phyloP scores from a whole-genome alignment of 2,888 invertebrate species.

The Drosophila lacicola region DNA sequence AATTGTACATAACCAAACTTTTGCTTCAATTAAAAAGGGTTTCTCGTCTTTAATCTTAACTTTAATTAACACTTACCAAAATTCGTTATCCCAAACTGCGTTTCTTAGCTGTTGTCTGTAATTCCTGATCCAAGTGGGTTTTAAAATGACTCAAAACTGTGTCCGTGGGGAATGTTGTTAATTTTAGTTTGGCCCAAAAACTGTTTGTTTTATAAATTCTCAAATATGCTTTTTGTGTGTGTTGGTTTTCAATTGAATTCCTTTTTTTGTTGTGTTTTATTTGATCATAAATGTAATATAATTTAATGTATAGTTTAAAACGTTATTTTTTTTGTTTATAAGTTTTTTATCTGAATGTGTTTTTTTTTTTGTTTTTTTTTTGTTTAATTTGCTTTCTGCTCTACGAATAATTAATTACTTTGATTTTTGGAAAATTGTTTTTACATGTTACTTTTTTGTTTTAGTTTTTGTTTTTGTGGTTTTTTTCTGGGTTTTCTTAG shows the following conservation, averaged over 20 bases:
- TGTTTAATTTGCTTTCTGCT: constrained; percentile 38
- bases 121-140: constrained; percentile 21
- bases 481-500: constrained; percentile 27
- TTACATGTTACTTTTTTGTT: constrained; percentile 48
- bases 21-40: too few species aligned
- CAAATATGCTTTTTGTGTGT: constrained; percentile 51
- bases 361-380: constrained; percentile 35
- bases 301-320: constrained; percentile 69
- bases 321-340: constrained; percentile 30
- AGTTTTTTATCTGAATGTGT: constrained; percentile 50
- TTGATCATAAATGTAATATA: constrained; percentile 60
- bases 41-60: not conserved
- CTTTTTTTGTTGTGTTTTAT: constrained; percentile 22
- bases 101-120: constrained; percentile 2
- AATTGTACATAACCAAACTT: too few species aligned
- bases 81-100: constrained; percentile 27
- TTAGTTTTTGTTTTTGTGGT: constrained; percentile 8
- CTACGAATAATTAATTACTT: constrained; percentile 68
- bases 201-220: constrained; percentile 55
- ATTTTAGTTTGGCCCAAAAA: constrained; percentile 50
- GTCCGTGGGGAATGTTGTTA: constrained; percentile 35
- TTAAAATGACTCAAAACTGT: constrained; percentile 7
- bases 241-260: constrained; percentile 25
- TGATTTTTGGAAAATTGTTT: constrained; percentile 56
- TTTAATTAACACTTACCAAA: constrained; percentile 36